Base-by-base conservation (phyloP, 2,113 vertebrate genomes). In the Pterocles orientalis region DNA sequence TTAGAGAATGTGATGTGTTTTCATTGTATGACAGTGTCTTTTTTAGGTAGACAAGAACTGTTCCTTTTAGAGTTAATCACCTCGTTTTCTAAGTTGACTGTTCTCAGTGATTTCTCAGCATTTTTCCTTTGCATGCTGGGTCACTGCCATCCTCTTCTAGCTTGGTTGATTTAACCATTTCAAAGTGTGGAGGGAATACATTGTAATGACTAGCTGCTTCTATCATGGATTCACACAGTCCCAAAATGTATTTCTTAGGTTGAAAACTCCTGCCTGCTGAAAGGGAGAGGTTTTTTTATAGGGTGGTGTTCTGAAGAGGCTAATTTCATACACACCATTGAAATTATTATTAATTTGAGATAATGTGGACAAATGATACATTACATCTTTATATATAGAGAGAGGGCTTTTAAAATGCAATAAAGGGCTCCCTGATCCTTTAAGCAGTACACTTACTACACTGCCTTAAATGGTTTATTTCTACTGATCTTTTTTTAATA, bases 51-150 rank as follows among this genome's bases (percentile, higher is more conserved):
- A 73, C 1, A 3, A 48, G 78, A 92, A 73, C 54, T 70, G 58
- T 94, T 97, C 82, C 65, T 94, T 89, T 92, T 95, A 95, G 91
- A 82, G 82, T 97, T 84, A 95, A 87, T 92, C 69, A 41, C 60
- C 82, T 81, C 21, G 19, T 78, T 94, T 95, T 90, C 36, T 65
- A 69, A 82, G 45, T 41, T 6, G 43, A 12, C 57, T 82, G 11
- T 86, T 86, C 53, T 50, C n/a, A 47, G 23, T 53, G 36, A 53
- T 69, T 94, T 94, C 4, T 29, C 39, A 70, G 25, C 5, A 21
- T 83, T 95, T 94, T 75, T 65, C 14, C 48, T 73, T 78, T 4
- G 0, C 17, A 2, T 71, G 6, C 61, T 90, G 39, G 69, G 76
- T 82, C 57, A 64, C 33, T 82, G 82, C 61, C 76, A 61, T 84